Conservation (phyloP, 1,140 invertebrate species). For the Drosophila arizonae region DNA sequence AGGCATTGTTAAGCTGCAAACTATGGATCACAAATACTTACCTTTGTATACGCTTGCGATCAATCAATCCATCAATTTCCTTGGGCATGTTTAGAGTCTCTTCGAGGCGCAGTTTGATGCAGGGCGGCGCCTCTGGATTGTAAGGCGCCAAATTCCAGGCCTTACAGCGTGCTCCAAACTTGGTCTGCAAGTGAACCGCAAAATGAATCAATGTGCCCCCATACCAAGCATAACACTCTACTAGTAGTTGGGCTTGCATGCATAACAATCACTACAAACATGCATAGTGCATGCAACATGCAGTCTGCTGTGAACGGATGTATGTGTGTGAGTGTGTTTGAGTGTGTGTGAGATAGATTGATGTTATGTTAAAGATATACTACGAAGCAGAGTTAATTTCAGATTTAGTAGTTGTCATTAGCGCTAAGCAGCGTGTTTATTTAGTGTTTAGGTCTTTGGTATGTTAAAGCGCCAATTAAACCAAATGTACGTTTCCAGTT, state of each 20-base stretch:
- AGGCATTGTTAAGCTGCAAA: neutral
- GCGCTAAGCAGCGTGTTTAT: constrained; percentile 1
- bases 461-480: constrained; percentile 27
- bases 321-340: constrained; percentile 9
- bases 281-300: no score
- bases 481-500: constrained; percentile 11
- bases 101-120: constrained; percentile 86
- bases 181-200: constrained; percentile 84
- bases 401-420: constrained; percentile 15
- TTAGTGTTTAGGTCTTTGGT: constrained; percentile 9
- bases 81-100: constrained; percentile 84
- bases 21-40: constrained; percentile 26
- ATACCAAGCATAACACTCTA: neutral
- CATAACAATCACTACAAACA: constrained; percentile 38
- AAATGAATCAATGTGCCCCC: constrained; percentile 13
- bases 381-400: constrained; percentile 11
- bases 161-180: constrained; percentile 88
- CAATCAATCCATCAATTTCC: constrained; percentile 57
- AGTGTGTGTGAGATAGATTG: neutral
- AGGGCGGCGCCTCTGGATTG: constrained; percentile 84
- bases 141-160: constrained; percentile 87
- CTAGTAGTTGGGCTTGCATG: constrained; percentile 6
- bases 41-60: constrained; percentile 81
- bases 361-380: neutral
- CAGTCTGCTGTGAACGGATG: constrained; percentile 16